These are phyloP conservation scores for Mixornis gularis DNA, from an alignment of 2,113 vertebrate genomes.

Conservation along the genomic window DNA sequence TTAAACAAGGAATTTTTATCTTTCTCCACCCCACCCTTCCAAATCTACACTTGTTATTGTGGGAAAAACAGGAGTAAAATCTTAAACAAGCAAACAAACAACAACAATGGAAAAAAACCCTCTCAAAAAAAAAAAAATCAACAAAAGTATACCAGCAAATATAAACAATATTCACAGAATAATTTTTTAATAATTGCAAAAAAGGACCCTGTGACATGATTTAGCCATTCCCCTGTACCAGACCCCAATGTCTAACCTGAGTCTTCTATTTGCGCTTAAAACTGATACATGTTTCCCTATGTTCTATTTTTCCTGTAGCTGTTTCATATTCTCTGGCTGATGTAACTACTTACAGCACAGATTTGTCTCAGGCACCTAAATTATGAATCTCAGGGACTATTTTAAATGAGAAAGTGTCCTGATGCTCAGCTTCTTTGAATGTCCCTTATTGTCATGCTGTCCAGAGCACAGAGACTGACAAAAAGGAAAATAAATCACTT, in stretches of 20 bases:
- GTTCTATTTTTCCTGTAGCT: background rate
- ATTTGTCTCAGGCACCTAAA: background rate
- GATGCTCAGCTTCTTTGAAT: background rate
- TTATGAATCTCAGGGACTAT: background rate
- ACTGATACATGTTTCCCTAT: background rate
- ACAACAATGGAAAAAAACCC: fast-evolving
- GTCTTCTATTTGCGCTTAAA: background rate
- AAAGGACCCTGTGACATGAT: background rate
- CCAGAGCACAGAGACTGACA: background rate
- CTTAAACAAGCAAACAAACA: background rate
- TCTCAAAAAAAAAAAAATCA: background rate
- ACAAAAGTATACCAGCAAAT: background rate
- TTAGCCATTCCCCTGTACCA: background rate
- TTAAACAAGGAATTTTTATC: background rate
- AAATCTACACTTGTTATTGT: background rate
- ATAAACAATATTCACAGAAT: background rate
- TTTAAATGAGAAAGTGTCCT: background rate
- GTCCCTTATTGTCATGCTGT: background rate
- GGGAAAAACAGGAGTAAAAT: background rate
- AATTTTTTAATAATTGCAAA: background rate
- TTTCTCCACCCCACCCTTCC: background rate
- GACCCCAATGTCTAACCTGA: background rate
- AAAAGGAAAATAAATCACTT: conserved; percentile 17
- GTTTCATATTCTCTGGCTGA: background rate
- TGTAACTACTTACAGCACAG: background rate